Evolutionary conservation across 2,113 vertebrate species (phyloP).

Genomic region (Phoenicopterus ruber): DNA sequence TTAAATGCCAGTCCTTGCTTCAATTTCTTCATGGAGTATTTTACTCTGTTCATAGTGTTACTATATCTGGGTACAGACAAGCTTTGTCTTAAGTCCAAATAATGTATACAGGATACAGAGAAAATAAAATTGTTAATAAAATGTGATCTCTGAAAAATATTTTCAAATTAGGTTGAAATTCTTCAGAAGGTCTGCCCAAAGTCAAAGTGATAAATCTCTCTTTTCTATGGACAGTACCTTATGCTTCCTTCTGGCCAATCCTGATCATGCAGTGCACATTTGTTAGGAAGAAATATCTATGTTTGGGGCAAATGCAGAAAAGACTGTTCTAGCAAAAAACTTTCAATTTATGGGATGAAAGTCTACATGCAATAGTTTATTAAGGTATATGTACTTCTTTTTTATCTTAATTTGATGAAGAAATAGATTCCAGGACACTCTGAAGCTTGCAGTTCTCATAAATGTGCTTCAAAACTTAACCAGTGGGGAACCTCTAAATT

Average conservation of each 20-base stretch:
- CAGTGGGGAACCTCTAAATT: neutral
- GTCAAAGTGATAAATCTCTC: neutral
- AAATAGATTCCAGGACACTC: neutral
- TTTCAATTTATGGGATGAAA: neutral
- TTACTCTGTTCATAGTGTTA: neutral
- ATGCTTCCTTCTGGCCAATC: neutral
- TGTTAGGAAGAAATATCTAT: neutral
- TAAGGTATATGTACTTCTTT: neutral
- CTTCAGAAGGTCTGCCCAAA: neutral
- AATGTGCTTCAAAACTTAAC: slow-evolving; percentile 1
- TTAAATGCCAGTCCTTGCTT: neutral
- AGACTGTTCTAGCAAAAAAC: neutral
- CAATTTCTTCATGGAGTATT: neutral
- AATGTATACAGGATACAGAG: neutral
- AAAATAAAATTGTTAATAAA: neutral
- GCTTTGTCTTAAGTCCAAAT: neutral
- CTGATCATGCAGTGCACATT: fast-evolving
- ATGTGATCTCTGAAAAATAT: neutral
- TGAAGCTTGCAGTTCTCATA: neutral
- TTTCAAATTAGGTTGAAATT: neutral
- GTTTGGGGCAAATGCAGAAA: neutral
- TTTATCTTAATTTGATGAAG: neutral
- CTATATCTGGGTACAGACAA: neutral
- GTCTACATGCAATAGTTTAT: neutral
- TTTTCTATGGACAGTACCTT: neutral